These are phyloP conservation scores for Nipponacmea schrenckii DNA, from an alignment of 2,888 invertebrate genomes.

Conservation along the genomic window DNA sequence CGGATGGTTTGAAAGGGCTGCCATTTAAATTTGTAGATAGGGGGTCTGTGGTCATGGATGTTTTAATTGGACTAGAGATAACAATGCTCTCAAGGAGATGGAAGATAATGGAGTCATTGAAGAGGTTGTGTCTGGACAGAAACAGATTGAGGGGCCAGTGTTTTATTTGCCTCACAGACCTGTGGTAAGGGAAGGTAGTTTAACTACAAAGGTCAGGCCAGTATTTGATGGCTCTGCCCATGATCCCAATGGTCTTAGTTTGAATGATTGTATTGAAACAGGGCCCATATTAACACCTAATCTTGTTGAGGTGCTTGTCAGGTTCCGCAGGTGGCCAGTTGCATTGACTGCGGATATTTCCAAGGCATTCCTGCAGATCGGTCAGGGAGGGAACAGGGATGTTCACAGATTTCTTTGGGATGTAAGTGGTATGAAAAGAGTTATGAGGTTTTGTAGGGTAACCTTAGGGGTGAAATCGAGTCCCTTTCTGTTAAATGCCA, in stretches of 20 bases:
- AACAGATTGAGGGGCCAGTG: not conserved
- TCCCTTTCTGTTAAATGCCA: slow-evolving; percentile 31
- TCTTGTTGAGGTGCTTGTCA: slow-evolving; percentile 25
- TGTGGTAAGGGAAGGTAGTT: slow-evolving; percentile 16
- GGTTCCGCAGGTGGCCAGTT: slow-evolving; percentile 28
- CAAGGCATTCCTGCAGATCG: slow-evolving; percentile 31
- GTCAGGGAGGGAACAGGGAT: slow-evolving; percentile 21
- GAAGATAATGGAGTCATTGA: slow-evolving; percentile 11
- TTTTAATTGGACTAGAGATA: not conserved
- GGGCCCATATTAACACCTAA: slow-evolving; percentile 30
- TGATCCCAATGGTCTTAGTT: slow-evolving; percentile 16
- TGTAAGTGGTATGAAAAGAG: not conserved
- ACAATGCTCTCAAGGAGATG: slow-evolving; percentile 6
- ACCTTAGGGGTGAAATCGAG: slow-evolving; percentile 20
- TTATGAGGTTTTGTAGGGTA: slow-evolving; percentile 22
- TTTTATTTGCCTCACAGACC: slow-evolving; percentile 26
- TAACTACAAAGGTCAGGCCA: slow-evolving; percentile 39
- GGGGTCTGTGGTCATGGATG: too few species aligned
- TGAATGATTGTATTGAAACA: slow-evolving; percentile 36
- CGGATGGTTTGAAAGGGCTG: too few species aligned
- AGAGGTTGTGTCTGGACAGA: slow-evolving; percentile 3
- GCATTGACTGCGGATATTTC: slow-evolving; percentile 31
- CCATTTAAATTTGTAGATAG: too few species aligned
- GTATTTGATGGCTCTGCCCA: slow-evolving; percentile 41
- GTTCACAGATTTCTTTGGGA: slow-evolving; percentile 29